Conservation (phyloP, 53 echinoderm and acorn worm species). For the Holothuria leucospilota region DNA sequence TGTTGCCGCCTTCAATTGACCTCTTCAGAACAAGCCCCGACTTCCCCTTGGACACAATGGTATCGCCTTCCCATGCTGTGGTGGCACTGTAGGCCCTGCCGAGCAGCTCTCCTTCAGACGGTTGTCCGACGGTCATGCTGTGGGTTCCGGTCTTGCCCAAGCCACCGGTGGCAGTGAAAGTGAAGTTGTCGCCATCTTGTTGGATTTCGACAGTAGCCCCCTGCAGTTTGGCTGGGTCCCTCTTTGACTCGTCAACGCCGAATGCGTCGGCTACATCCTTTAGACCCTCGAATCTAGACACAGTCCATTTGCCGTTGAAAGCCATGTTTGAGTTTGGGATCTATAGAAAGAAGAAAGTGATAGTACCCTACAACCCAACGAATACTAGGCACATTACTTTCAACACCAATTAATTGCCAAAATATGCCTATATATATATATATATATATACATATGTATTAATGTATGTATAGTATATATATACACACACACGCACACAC, state of each 20-base stretch:
- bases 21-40: constrained; percentile 56
- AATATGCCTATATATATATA: too few species aligned
- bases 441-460: too few species aligned
- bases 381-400: too few species aligned
- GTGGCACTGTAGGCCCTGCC: constrained; percentile 43
- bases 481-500: too few species aligned
- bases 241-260: constrained; percentile 58
- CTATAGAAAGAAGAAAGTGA: too few species aligned
- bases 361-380: too few species aligned
- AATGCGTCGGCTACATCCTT: constrained; percentile 63
- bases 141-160: constrained; percentile 27
- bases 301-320: constrained; percentile 63
- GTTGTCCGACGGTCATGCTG: constrained; percentile 61
- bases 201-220: constrained; percentile 43
- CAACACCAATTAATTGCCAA: too few species aligned
- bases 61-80: constrained; percentile 62
- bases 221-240: constrained; percentile 42
- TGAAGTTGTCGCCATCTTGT: constrained; percentile 56
- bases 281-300: constrained; percentile 58
- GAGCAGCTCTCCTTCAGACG: constrained; percentile 55
- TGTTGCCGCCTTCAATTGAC: constrained; percentile 71
- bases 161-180: constrained; percentile 42
- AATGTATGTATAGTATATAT: too few species aligned
- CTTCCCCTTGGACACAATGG: constrained; percentile 45
- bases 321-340: neutral